phyloP scores from a whole-genome alignment of 2,797 vertebrate species.

The Gymnodraco acuticeps region DNA sequence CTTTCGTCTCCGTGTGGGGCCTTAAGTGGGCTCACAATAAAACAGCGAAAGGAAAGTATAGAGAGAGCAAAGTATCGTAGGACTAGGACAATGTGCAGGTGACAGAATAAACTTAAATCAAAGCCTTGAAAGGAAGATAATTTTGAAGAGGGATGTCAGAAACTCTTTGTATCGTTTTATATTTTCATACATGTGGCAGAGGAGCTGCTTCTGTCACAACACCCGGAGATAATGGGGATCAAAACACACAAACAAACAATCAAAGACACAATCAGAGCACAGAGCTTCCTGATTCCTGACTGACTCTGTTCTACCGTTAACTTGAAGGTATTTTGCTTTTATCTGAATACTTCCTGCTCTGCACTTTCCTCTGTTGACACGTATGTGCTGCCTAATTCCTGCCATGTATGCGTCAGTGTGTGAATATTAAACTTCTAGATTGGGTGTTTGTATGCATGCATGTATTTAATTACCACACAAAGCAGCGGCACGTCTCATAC shows the following conservation, averaged over 20 bases:
- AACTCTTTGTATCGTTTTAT: background rate
- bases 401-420: background rate
- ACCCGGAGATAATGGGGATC: background rate
- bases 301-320: background rate
- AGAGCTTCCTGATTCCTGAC: background rate
- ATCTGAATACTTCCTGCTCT: background rate
- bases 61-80: no score
- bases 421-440: background rate
- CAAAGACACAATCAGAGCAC: background rate
- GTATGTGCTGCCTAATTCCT: background rate
- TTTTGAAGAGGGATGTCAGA: background rate
- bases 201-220: conserved; percentile 1
- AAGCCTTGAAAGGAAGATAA: no score
- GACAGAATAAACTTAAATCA: no score
- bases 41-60: no score
- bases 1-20: no score
- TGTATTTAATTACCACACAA: background rate
- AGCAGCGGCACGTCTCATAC: background rate
- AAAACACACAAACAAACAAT: conserved; percentile 5
- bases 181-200: conserved; percentile 1
- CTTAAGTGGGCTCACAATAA: no score
- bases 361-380: background rate
- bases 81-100: no score
- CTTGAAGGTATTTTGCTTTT: conserved; percentile 7
- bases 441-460: background rate